Conservation (phyloP, 53 echinoderm and acorn worm species). For the Pentamera pediparva region DNA sequence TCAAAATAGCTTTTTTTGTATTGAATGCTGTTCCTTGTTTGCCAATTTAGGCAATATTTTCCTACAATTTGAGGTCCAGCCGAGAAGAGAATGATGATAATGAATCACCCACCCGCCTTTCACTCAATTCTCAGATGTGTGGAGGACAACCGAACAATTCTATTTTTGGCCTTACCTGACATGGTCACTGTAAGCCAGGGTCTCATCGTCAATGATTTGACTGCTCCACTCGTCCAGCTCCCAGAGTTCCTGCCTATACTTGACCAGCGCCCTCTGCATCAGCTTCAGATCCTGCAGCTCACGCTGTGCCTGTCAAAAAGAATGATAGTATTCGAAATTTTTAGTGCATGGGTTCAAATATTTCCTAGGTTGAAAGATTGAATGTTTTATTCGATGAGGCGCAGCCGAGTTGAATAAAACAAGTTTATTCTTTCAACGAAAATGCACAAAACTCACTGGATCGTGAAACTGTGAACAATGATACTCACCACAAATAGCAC, state of each 20-base stretch:
- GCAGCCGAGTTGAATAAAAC: neutral
- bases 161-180: neutral
- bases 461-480: neutral
- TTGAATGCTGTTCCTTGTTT: too few species aligned
- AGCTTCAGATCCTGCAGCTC: conserved; percentile 57
- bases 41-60: too few species aligned
- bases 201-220: conserved; percentile 30
- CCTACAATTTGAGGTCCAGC: too few species aligned
- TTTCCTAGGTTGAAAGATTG: neutral
- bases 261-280: conserved; percentile 51
- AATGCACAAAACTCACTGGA: neutral
- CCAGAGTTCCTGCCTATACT: conserved; percentile 58
- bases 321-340: neutral
- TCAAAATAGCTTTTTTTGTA: too few species aligned
- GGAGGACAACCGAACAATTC: too few species aligned
- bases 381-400: neutral
- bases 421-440: neutral
- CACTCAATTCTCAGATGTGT: too few species aligned
- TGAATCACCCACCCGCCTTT: neutral
- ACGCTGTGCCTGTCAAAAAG: conserved; percentile 12
- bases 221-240: conserved; percentile 50
- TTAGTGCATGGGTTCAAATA: neutral
- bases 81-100: too few species aligned
- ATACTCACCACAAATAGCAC: neutral
- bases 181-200: neutral